Conservation (phyloP, 2,888 invertebrate genomes). For the Nomada goodeniana region DNA sequence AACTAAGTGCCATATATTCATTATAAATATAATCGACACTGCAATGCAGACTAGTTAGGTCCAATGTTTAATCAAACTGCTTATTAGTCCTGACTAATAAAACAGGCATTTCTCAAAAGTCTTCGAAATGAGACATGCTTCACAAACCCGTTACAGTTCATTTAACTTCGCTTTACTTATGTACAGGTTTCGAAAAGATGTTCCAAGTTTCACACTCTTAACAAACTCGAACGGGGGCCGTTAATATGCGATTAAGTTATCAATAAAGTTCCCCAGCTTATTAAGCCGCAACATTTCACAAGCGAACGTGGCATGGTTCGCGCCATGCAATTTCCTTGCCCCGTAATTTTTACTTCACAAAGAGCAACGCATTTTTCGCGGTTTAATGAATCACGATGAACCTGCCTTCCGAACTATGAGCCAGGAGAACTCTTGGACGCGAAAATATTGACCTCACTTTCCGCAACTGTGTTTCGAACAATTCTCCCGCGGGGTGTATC, state of each 20-base stretch:
- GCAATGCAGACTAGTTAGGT: not conserved
- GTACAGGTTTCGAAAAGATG: no score
- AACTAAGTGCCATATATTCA: constrained; percentile 37
- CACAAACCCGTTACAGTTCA: no score
- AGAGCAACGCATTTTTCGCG: constrained; percentile 7
- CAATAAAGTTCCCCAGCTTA: constrained; percentile 18
- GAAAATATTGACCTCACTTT: constrained; percentile 4
- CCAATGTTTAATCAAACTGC: no score
- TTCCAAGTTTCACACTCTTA: no score
- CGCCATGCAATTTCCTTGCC: constrained; percentile 32
- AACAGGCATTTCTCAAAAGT: no score
- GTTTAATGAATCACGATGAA: constrained; percentile 48
- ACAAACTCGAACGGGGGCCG: not conserved
- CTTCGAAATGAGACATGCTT: no score
- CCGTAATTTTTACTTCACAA: constrained; percentile 7
- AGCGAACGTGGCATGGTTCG: constrained; percentile 47
- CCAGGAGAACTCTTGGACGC: not conserved
- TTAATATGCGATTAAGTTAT: constrained; percentile 16
- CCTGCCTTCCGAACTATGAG: constrained; percentile 1
- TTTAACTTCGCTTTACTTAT: no score
- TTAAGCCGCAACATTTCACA: not conserved
- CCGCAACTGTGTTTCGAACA: constrained; percentile 18
- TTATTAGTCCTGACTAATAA: no score
- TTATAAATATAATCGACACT: constrained; percentile 43
- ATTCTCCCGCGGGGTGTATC: not conserved